These are phyloP conservation scores for Manis javanica DNA, from an alignment of 2,797 vertebrate genomes.

Conservation along the genomic window DNA sequence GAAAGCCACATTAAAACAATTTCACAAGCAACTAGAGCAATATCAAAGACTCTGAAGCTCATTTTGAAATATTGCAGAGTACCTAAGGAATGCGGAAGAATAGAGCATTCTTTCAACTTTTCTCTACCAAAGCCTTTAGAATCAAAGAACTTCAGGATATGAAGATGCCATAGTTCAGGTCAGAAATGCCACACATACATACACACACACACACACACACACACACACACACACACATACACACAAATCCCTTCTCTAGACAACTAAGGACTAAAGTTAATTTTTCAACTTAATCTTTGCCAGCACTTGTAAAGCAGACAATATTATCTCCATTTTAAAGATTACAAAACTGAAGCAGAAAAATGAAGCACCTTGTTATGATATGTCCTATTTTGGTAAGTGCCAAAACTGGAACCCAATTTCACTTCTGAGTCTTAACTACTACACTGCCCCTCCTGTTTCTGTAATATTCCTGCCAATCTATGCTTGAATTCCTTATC, in stretches of 20 bases:
- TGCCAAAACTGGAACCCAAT: neutral
- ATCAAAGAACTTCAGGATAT: neutral
- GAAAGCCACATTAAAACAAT: neutral
- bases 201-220: too few relatives aligned
- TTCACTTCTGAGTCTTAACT: neutral
- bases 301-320: neutral
- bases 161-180: neutral
- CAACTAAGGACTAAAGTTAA: neutral
- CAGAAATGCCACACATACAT: neutral
- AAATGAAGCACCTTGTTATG: neutral
- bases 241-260: neutral
- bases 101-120: neutral
- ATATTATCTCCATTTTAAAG: slow-evolving; percentile 38
- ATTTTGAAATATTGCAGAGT: slow-evolving; percentile 7
- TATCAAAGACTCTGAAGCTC: neutral
- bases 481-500: neutral
- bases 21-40: neutral
- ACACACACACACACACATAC: too few relatives aligned
- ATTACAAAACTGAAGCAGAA: neutral
- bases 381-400: neutral
- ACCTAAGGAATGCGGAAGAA: neutral
- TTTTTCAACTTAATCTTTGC: neutral
- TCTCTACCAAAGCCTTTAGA: neutral
- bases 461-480: neutral
- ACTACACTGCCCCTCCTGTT: too few relatives aligned